Conservation (phyloP, 2,797 vertebrate genomes). For the Prionace glauca region DNA sequence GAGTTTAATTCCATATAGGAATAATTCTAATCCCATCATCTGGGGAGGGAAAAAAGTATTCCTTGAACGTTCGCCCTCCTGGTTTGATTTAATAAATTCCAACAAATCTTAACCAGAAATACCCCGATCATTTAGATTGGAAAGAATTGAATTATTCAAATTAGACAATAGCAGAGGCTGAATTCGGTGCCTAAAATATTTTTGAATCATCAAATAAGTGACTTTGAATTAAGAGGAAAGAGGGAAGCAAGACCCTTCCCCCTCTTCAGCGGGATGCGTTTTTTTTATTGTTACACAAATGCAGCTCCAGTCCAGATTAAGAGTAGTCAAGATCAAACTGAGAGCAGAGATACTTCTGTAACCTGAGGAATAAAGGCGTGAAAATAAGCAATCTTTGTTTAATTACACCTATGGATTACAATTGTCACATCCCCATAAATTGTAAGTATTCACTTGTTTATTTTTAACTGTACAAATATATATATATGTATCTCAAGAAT, state of each 20-base stretch:
- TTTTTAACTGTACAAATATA: background rate
- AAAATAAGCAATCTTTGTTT: background rate
- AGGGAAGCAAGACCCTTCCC: background rate
- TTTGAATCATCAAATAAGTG: background rate
- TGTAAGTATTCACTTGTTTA: background rate
- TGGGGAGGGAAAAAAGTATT: background rate
- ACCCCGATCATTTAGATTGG: background rate
- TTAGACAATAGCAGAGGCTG: background rate
- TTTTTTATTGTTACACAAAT: background rate
- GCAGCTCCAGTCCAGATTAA: background rate
- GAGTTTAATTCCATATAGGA: background rate
- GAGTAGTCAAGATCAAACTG: background rate
- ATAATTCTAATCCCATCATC: background rate
- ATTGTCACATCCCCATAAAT: background rate
- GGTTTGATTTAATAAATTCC: background rate
- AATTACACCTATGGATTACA: background rate
- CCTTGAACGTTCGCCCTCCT: background rate
- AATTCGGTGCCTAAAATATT: background rate
- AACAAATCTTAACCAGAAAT: background rate
- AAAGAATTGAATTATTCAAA: background rate
- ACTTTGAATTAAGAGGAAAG: background rate
- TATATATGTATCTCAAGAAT: background rate
- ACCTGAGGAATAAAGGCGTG: background rate
- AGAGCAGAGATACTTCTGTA: conserved; percentile 14
- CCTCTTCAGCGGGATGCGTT: too few relatives aligned